These are phyloP conservation scores for Corvus hawaiiensis DNA, from an alignment of 2,113 vertebrate genomes.

Conservation along the genomic window DNA sequence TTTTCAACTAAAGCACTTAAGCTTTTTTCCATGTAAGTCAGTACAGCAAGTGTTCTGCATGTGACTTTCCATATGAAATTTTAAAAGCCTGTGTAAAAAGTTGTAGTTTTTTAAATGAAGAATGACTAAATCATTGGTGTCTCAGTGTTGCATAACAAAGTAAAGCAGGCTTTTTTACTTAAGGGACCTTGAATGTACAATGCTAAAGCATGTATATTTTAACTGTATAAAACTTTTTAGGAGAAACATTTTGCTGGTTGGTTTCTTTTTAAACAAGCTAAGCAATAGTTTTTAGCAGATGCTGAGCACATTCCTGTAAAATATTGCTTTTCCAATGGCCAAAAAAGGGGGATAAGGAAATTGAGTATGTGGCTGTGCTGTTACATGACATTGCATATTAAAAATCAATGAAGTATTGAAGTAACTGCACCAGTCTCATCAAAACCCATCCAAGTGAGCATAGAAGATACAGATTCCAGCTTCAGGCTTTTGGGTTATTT, in stretches of 20 bases:
- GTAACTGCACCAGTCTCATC: background rate
- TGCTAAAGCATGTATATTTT: constrained; percentile 60
- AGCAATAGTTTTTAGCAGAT: background rate
- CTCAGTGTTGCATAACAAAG: constrained; percentile 29
- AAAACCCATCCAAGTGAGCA: background rate
- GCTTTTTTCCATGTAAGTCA: background rate
- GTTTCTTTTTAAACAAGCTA: background rate
- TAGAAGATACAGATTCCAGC: accelerated
- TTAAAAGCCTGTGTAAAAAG: constrained; percentile 13
- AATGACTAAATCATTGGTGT: background rate
- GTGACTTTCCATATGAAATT: background rate
- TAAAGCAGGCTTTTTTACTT: constrained; percentile 16
- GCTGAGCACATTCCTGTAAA: background rate
- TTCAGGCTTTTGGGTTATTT: background rate
- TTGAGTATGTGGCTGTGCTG: background rate
- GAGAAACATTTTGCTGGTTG: background rate
- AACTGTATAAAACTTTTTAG: constrained; percentile 59
- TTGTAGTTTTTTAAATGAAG: background rate
- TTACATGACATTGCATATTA: background rate
- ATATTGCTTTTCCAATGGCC: background rate
- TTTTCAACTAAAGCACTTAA: background rate
- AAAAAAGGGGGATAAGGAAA: background rate
- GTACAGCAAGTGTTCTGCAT: background rate
- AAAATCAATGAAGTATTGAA: background rate
- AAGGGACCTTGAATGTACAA: constrained; percentile 28